phyloP scores from a whole-genome alignment of 2,113 vertebrate genomes.

The Probosciger aterrimus region DNA sequence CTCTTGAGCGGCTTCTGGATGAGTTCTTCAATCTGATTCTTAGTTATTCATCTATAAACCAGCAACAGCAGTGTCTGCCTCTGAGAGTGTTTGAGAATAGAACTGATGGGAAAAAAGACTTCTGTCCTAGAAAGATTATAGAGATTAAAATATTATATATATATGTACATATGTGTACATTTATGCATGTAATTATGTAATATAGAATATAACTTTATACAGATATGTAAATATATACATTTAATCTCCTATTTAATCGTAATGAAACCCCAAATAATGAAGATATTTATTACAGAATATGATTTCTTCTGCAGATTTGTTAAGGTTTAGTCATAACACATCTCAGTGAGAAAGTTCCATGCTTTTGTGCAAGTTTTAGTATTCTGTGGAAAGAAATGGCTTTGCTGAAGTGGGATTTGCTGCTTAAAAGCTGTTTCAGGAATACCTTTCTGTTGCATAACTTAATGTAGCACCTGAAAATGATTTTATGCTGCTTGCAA shows the following conservation, averaged over 20 bases:
- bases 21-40: not conserved
- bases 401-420: not conserved
- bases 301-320: not conserved
- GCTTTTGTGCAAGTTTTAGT: not conserved
- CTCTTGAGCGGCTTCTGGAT: not conserved
- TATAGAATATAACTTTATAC: not conserved
- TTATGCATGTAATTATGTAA: not conserved
- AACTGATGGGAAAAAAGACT: not conserved
- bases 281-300: not conserved
- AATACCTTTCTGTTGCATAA: not conserved
- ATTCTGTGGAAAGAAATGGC: not conserved
- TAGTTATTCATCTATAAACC: not conserved
- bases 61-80: not conserved
- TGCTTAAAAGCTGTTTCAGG: not conserved
- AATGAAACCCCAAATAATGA: not conserved
- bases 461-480: not conserved
- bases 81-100: not conserved
- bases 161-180: not conserved
- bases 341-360: not conserved
- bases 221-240: not conserved
- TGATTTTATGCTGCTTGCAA: not conserved
- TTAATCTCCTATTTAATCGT: not conserved
- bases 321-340: not conserved
- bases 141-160: not conserved
- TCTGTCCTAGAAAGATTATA: not conserved